Conservation (phyloP, 2,888 invertebrate genomes). For the Silvanus unidentatus region DNA sequence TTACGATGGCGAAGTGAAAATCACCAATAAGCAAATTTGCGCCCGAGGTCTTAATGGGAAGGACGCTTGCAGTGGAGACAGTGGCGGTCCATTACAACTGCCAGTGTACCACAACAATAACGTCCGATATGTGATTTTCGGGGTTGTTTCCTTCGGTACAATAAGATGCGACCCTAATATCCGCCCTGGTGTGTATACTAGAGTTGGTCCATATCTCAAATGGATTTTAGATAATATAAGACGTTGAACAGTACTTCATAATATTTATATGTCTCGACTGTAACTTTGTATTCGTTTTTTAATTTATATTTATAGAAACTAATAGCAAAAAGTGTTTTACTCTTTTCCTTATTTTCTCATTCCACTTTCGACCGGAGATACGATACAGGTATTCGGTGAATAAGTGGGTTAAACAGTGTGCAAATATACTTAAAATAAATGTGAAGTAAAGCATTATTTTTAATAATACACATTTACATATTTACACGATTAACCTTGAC, state of each 20-base stretch:
- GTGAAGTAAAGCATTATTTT: too few relatives aligned
- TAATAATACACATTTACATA: too few relatives aligned
- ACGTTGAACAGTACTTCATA: conserved; percentile 26
- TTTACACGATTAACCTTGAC: too few relatives aligned
- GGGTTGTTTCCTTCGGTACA: conserved; percentile 51
- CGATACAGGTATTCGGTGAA: too few relatives aligned
- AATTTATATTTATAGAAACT: too few relatives aligned
- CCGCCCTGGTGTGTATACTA: conserved; percentile 67
- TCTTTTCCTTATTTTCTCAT: too few relatives aligned
- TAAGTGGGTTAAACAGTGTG: too few relatives aligned
- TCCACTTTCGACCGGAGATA: too few relatives aligned
- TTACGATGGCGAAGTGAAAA: conserved; percentile 30
- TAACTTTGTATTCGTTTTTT: too few relatives aligned
- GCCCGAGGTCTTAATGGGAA: conserved; percentile 55
- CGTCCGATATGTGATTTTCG: conserved; percentile 51
- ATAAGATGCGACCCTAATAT: conserved; percentile 46
- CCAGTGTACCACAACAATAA: conserved; percentile 40
- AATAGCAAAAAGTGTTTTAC: too few relatives aligned
- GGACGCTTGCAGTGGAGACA: conserved; percentile 64
- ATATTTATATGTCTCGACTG: too few relatives aligned
- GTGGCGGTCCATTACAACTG: conserved; percentile 59
- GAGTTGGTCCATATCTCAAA: conserved; percentile 55
- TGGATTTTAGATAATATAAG: conserved; percentile 57
- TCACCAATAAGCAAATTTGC: conserved; percentile 51
- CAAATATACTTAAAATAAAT: too few relatives aligned